These are phyloP conservation scores for Andricus quercusramuli DNA, from an alignment of 2,888 invertebrate genomes.

Conservation along the genomic window DNA sequence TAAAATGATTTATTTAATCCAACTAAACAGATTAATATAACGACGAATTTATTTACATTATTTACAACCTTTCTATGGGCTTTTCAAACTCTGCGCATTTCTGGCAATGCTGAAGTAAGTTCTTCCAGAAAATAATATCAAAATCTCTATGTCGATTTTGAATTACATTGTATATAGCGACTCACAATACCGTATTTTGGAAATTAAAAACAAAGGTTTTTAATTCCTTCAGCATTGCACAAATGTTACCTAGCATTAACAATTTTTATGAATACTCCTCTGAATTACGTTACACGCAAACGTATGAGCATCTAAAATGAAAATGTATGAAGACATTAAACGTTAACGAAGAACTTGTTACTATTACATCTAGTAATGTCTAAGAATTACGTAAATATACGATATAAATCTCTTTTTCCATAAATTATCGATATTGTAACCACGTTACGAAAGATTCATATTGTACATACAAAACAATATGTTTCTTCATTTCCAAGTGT, in stretches of 20 bases:
- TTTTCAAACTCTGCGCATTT: slow-evolving; percentile 60
- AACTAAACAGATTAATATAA: slow-evolving; percentile 65
- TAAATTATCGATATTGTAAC: not conserved
- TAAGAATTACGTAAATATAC: slow-evolving; percentile 20
- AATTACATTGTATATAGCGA: slow-evolving; percentile 1
- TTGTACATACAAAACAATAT: slow-evolving; percentile 14
- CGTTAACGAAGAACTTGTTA: not conserved
- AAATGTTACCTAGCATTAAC: slow-evolving; percentile 43
- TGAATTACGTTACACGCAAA: slow-evolving; percentile 48
- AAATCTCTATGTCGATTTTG: not conserved
- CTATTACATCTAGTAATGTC: slow-evolving; percentile 4
- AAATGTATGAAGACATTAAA: slow-evolving; percentile 42
- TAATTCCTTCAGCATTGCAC: slow-evolving; percentile 47
- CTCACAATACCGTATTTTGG: not conserved
- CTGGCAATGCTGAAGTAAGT: slow-evolving; percentile 63
- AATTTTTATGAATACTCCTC: slow-evolving; percentile 47
- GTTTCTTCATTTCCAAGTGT: slow-evolving; percentile 6
- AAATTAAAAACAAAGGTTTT: slow-evolving; percentile 4
- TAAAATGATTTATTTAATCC: slow-evolving; percentile 68
- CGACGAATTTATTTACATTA: slow-evolving; percentile 76
- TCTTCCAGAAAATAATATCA: slow-evolving; percentile 3
- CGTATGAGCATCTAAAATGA: slow-evolving; percentile 49
- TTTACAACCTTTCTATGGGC: slow-evolving; percentile 70
- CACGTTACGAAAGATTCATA: slow-evolving; percentile 4
- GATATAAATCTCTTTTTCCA: slow-evolving; percentile 35